Conservation (phyloP, 2,113 vertebrate genomes). For the Naja naja region DNA sequence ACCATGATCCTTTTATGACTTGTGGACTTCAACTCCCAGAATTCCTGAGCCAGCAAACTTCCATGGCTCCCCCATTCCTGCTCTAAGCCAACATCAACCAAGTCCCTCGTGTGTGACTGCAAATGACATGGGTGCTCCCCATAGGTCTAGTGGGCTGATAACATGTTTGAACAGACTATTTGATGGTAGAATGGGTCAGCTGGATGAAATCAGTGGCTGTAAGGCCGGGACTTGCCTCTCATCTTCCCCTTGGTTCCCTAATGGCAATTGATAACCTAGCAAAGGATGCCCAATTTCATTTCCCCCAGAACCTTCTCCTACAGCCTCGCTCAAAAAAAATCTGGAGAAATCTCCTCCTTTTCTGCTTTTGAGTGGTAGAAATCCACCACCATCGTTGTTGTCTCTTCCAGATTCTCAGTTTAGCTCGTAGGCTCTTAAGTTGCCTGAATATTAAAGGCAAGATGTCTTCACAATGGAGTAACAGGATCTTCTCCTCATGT, state of each 20-base stretch:
- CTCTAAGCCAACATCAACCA: neutral
- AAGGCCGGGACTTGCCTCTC: neutral
- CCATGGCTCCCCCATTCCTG: neutral
- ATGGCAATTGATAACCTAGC: neutral
- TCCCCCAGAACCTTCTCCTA: neutral
- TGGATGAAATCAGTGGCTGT: conserved; percentile 51
- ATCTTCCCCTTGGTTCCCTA: neutral
- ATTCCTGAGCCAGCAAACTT: neutral
- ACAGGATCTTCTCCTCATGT: neutral
- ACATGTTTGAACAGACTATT: conserved; percentile 23
- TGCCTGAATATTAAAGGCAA: neutral
- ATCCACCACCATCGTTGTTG: neutral
- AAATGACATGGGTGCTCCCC: neutral
- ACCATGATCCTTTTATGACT: neutral
- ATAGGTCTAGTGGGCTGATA: neutral
- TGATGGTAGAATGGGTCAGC: conserved; percentile 38
- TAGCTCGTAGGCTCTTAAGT: neutral
- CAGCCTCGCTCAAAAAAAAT: neutral
- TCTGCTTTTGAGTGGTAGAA: too few species aligned
- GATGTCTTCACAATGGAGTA: neutral
- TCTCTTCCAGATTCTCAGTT: neutral
- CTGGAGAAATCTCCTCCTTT: neutral
- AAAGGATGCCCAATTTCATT: neutral
- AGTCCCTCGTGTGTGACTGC: neutral
- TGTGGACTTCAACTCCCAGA: neutral